phyloP scores from a whole-genome alignment of 2,797 vertebrate species.

The Hypotaenidia okinawae region DNA sequence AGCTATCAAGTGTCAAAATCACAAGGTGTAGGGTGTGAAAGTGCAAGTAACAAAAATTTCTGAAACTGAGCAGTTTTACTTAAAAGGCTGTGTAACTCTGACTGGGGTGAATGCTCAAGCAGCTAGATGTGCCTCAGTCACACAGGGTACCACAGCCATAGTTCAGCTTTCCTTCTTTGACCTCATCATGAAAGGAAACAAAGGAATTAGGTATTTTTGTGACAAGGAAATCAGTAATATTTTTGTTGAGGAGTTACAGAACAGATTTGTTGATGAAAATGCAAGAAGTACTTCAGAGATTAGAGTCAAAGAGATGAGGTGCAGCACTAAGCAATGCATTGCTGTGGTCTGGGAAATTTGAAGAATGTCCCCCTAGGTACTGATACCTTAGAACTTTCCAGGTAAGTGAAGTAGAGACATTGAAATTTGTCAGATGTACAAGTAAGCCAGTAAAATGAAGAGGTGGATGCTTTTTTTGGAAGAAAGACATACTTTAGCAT shows the following conservation, averaged over 20 bases:
- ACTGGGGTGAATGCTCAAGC: not conserved
- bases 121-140: not conserved
- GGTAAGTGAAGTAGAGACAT: too few relatives aligned
- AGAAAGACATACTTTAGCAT: not conserved
- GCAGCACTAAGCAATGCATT: not conserved
- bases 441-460: not conserved
- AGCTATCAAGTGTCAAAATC: not conserved
- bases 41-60: not conserved
- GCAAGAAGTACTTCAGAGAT: not conserved
- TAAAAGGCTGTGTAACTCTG: not conserved
- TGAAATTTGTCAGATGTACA: not conserved
- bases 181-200: not conserved
- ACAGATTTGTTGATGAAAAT: not conserved
- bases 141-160: accelerated
- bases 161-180: not conserved
- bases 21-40: not conserved
- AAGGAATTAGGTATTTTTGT: not conserved
- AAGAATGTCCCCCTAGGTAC: not conserved
- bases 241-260: not conserved
- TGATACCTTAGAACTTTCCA: not conserved
- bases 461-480: not conserved
- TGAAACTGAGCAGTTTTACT: not conserved
- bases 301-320: not conserved
- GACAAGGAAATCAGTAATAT: not conserved
- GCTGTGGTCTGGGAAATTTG: not conserved